phyloP scores from a whole-genome alignment of 2,113 vertebrate species.

The Microcebus tavaratra region DNA sequence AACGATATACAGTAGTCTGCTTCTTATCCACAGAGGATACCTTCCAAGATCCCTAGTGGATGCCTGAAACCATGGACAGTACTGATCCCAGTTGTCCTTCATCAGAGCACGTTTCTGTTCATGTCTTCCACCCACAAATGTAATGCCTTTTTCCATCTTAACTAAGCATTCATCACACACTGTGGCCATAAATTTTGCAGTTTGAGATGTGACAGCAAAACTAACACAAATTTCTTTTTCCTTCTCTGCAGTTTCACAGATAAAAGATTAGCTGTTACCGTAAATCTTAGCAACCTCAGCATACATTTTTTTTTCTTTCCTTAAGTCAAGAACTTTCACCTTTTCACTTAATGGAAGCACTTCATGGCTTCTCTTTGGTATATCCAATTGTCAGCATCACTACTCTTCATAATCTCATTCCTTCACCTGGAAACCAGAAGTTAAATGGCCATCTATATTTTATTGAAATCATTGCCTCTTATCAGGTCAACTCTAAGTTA shows the following conservation, averaged over 20 bases:
- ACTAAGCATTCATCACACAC: not conserved
- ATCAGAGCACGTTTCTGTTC: not conserved
- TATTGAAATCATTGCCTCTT: not conserved
- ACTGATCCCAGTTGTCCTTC: not conserved
- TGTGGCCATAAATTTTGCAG: not conserved
- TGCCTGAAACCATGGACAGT: not conserved
- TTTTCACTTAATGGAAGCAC: not conserved
- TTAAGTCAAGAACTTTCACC: not conserved
- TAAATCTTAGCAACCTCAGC: not conserved
- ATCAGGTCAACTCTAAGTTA: not conserved
- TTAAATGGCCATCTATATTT: not conserved
- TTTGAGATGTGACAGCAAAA: not conserved
- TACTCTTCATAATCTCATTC: not conserved
- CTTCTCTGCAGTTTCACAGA: not conserved
- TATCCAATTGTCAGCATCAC: not conserved
- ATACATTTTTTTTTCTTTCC: not conserved
- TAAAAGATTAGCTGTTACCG: not conserved
- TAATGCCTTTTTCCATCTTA: not conserved
- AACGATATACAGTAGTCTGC: slow-evolving; percentile 55
- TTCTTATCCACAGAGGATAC: not conserved
- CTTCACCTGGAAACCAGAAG: not conserved
- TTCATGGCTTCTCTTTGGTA: not conserved
- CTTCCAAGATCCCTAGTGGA: not conserved
- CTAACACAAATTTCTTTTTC: not conserved
- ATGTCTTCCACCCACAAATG: not conserved